These are phyloP conservation scores for Ferdinandea cuprea DNA, from an alignment of 2,888 invertebrate genomes.

Conservation along the genomic window DNA sequence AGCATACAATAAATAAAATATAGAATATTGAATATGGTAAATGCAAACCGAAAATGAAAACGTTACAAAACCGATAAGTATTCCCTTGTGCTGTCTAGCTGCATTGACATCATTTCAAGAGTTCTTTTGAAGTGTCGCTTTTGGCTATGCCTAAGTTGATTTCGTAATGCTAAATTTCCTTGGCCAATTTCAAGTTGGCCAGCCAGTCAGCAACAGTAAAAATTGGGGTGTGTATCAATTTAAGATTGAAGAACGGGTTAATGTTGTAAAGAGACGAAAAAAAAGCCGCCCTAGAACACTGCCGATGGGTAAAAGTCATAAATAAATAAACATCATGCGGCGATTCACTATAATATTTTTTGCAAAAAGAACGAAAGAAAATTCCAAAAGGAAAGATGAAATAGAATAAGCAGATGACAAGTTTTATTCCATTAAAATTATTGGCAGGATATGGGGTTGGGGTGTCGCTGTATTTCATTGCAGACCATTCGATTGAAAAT, in stretches of 20 bases:
- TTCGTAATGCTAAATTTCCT: no score
- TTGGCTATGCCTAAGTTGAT: no score
- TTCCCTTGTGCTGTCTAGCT: constrained; percentile 24
- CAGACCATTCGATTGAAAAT: constrained; percentile 12
- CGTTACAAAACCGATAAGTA: constrained; percentile 29
- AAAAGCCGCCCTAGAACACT: constrained; percentile 53
- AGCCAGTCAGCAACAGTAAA: constrained; percentile 16
- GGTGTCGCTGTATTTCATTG: constrained; percentile 26
- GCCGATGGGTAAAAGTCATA: constrained; percentile 65
- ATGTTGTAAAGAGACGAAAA: constrained; percentile 39
- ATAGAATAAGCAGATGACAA: constrained; percentile 75
- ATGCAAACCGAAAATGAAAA: constrained; percentile 24
- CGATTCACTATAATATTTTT: constrained; percentile 49
- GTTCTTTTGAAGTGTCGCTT: constrained; percentile 63
- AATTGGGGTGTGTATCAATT: constrained; percentile 26
- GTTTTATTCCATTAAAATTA: constrained; percentile 76
- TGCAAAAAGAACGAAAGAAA: constrained; percentile 16
- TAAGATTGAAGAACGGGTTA: constrained; percentile 36
- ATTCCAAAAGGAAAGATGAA: constrained; percentile 51
- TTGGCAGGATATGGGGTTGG: constrained; percentile 45
- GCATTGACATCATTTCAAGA: constrained; percentile 45
- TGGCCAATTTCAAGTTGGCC: no score
- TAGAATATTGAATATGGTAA: constrained; percentile 55
- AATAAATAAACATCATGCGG: constrained; percentile 70
- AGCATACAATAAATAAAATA: constrained; percentile 50